Evolutionary conservation across 2,888 invertebrate species (phyloP).

Genomic region (Drosophila monieri): DNA sequence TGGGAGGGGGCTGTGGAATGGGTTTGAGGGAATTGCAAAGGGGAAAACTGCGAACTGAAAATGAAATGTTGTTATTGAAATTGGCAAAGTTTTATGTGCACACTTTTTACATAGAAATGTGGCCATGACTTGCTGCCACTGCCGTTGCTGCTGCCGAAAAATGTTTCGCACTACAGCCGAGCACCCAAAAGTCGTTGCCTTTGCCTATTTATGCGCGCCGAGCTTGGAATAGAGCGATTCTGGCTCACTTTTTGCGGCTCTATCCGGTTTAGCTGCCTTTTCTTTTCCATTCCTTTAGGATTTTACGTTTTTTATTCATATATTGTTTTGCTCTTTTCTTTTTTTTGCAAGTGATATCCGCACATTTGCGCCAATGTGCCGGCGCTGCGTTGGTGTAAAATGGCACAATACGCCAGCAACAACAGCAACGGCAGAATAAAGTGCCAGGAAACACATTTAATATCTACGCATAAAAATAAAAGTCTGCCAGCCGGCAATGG

Average conservation of each 20-base stretch:
- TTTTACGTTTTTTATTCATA: constrained; percentile 2
- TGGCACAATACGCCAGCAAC: constrained; percentile 59
- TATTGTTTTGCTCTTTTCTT: constrained; percentile 10
- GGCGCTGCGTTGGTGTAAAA: constrained; percentile 69
- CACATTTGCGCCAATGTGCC: constrained; percentile 75
- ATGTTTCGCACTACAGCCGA: constrained; percentile 23
- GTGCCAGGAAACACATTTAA: constrained; percentile 81
- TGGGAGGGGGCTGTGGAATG: not conserved
- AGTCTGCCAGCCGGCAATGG: constrained; percentile 55
- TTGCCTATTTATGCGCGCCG: constrained; percentile 72
- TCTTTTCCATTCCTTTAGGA: constrained; percentile 7
- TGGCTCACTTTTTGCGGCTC: constrained; percentile 26
- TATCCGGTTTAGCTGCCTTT: constrained; percentile 35
- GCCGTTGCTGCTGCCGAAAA: constrained; percentile 48
- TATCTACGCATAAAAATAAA: constrained; percentile 64
- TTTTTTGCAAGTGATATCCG: constrained; percentile 65
- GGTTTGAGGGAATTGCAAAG: constrained; percentile 3
- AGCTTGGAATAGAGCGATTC: constrained; percentile 53
- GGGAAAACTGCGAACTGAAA: constrained; percentile 60
- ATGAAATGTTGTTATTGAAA: constrained; percentile 77
- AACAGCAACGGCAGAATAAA: constrained; percentile 47
- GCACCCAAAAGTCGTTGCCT: constrained; percentile 52
- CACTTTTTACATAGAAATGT: constrained; percentile 74
- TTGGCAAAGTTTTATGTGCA: constrained; percentile 76
- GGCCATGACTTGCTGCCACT: constrained; percentile 69